Evolutionary conservation across 92 coral and sea anemone genomes (phyloP).

Genomic region (Desmophyllum pertusum): DNA sequence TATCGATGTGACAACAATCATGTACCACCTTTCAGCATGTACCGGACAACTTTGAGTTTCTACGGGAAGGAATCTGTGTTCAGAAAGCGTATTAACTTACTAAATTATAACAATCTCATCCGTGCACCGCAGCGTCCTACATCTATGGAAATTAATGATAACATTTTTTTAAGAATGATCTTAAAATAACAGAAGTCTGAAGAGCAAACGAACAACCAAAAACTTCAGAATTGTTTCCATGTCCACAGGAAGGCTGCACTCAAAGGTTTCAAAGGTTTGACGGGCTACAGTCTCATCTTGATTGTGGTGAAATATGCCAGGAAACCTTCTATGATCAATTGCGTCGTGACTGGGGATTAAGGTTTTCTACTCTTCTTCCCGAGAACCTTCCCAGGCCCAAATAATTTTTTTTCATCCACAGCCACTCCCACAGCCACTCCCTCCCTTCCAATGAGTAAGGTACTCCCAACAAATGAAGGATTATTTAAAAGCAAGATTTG

Average conservation of each 20-base stretch:
- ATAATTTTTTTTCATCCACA: not conserved
- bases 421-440: too few relatives aligned
- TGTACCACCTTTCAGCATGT: conserved; percentile 56
- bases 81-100: conserved; percentile 63
- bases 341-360: conserved; percentile 55
- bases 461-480: conserved; percentile 41
- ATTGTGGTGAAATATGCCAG: conserved; percentile 36
- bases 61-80: conserved; percentile 53
- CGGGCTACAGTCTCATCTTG: conserved; percentile 46
- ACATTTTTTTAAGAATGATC: conserved; percentile 30
- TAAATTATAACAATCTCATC: conserved; percentile 38
- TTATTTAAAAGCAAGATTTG: conserved; percentile 39
- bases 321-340: conserved; percentile 50
- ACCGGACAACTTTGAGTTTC: conserved; percentile 58
- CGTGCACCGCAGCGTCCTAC: conserved; percentile 60
- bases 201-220: not conserved
- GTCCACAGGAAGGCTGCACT: conserved; percentile 44
- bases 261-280: conserved; percentile 35
- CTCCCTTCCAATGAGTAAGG: conserved; percentile 45
- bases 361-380: conserved; percentile 41
- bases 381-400: conserved; percentile 22
- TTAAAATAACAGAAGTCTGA: conserved; percentile 3
- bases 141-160: conserved; percentile 35
- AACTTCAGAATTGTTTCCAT: conserved; percentile 26
- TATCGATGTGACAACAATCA: conserved; percentile 48